Evolutionary conservation across 1,140 invertebrate genomes (phyloP).

Genomic region (Mycetomoellerius zeteki): DNA sequence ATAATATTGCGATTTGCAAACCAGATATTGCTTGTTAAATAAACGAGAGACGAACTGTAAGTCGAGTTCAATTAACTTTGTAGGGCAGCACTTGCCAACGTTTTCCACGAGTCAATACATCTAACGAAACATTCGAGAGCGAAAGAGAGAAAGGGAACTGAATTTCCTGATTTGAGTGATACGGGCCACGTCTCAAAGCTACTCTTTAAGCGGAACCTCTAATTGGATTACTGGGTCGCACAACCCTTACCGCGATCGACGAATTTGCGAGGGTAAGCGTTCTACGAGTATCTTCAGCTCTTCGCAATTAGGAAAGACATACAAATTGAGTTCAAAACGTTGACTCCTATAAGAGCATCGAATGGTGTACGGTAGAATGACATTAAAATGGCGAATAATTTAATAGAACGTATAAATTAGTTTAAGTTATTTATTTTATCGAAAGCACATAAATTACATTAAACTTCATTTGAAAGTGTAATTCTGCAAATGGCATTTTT

Average conservation of each 20-base stretch:
- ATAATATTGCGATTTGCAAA: constrained; percentile 2
- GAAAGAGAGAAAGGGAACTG: constrained; percentile 31
- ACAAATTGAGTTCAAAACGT: constrained; percentile 1
- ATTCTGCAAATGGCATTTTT: not conserved
- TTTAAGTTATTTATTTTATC: not conserved
- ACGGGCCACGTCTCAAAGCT: constrained; percentile 45
- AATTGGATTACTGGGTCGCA: constrained; percentile 57
- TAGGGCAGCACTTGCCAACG: constrained; percentile 20
- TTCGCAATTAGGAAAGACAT: constrained; percentile 27
- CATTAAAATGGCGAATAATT: not conserved
- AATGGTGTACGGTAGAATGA: too few species aligned
- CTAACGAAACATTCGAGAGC: constrained; percentile 43
- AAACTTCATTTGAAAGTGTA: not conserved
- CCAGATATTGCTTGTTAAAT: constrained; percentile 31
- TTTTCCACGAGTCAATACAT: constrained; percentile 38
- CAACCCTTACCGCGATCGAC: constrained; percentile 39
- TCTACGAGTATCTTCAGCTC: constrained; percentile 37
- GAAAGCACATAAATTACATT: not conserved
- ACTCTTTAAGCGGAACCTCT: constrained; percentile 51
- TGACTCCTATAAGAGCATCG: not conserved
- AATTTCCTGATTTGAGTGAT: constrained; percentile 50
- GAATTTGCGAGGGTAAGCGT: constrained; percentile 59
- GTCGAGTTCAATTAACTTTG: constrained; percentile 53
- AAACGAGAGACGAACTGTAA: constrained; percentile 20
- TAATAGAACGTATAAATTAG: not conserved